Base-by-base conservation (phyloP, 2,797 vertebrate genomes). In the Salmo trutta region DNA sequence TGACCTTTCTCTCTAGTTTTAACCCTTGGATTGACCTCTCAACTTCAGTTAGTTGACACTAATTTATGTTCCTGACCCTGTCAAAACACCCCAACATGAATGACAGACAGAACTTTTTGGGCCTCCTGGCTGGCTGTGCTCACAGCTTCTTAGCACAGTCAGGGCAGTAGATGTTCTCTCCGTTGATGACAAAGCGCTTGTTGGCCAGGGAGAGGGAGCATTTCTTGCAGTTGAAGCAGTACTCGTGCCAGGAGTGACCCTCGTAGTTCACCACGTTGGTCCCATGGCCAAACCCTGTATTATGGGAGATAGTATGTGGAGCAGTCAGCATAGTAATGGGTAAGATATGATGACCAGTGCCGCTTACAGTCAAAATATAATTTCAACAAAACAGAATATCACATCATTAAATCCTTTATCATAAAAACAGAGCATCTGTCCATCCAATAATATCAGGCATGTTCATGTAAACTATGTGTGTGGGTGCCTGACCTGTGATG, bases 201-300 rank as follows among this genome's bases (percentile, higher is more conserved):
- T 98, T 96, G 91, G 97, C 97, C 95, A 99, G 90, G 1, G 95
- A 95, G 82, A 97, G 92, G 87, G 94, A 94, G 93, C 98, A 99
- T 89, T 94, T 97, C 91, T 98, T 99, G 93, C 98, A 99, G 89
- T 95, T 98, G 94, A 99, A 99, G 94, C 98, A 99, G 74, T 99
- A 98, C 89, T 98, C 97, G 0, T 99, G 98, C 98, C 98, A 99
- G 89, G 95, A 93, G 81, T 92, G 95, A 79, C 95, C 94, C 90
- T 99, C 98, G 0, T 99, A 98, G 94, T 97, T 98, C 91, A 99
- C 97, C 94, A 99, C 96, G 1, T 97, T 97, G 92, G 98, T 97
- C 89, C 98, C 98, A 80, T 94, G 97, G 88, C 97, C 98, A 84
- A 99, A 99, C 77, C 96, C 96, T 98, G 91, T 17, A 79, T 53